phyloP scores from a whole-genome alignment of 2,113 vertebrate genomes.

The Dicaeum eximium region DNA sequence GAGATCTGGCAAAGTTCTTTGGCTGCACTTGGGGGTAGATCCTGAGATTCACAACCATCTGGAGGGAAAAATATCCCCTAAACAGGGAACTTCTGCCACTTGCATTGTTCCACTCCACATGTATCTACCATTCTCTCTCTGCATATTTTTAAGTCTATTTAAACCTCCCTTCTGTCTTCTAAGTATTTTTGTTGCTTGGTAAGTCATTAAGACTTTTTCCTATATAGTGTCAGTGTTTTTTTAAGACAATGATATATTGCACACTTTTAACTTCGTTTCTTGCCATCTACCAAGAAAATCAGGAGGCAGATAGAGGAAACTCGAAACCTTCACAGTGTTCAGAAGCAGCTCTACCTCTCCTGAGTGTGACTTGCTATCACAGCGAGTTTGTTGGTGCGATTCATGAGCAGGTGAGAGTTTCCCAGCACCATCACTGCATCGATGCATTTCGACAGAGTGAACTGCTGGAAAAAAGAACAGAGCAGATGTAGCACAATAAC shows the following conservation, averaged over 20 bases:
- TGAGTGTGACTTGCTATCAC: conserved; percentile 92
- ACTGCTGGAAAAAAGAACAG: conserved; percentile 61
- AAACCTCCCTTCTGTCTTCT: neutral
- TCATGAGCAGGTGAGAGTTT: conserved; percentile 91
- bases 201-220: neutral
- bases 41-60: neutral
- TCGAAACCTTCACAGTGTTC: rapidly evolving
- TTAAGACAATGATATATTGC: rapidly evolving
- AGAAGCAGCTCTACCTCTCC: conserved; percentile 79
- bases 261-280: neutral
- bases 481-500: neutral
- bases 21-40: neutral
- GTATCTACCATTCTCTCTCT: neutral
- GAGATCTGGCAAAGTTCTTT: neutral
- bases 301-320: rapidly evolving
- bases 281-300: neutral
- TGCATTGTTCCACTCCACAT: neutral
- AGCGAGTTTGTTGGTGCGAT: conserved; percentile 86
- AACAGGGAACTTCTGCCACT: neutral
- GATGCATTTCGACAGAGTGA: conserved; percentile 90
- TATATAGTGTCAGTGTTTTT: neutral
- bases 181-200: neutral
- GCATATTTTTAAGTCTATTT: neutral
- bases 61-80: neutral
- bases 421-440: conserved; percentile 92